These are phyloP conservation scores for Miopithecus talapoin DNA, from an alignment of 2,797 vertebrate genomes.

Conservation along the genomic window DNA sequence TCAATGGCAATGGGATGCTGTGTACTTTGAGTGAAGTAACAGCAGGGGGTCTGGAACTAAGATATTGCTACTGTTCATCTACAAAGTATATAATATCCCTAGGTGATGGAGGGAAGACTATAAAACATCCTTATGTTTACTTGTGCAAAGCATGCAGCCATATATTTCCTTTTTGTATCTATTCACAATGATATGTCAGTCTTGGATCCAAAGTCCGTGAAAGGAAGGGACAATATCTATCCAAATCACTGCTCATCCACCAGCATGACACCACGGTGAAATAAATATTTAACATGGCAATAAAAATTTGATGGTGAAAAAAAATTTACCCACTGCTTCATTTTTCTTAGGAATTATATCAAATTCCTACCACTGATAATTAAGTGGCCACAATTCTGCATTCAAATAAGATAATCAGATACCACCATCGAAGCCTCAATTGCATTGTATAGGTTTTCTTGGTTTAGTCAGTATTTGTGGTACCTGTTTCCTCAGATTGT, in stretches of 20 bases:
- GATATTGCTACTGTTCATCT: neutral
- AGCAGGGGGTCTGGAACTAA: neutral
- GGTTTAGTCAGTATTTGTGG: no score
- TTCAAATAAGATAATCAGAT: no score
- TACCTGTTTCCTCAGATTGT: no score
- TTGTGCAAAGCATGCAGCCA: neutral
- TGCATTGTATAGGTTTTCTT: no score
- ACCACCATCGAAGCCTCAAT: no score
- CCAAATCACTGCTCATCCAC: no score
- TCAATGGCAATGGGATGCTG: neutral
- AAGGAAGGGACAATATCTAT: neutral
- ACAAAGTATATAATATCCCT: neutral
- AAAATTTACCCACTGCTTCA: no score
- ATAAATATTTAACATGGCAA: neutral
- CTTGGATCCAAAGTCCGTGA: neutral
- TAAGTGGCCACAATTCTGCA: no score
- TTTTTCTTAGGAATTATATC: no score
- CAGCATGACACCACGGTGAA: neutral
- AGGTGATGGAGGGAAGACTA: neutral
- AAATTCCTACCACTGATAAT: no score
- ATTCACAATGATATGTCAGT: neutral
- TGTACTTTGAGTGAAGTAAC: neutral
- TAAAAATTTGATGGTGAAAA: neutral
- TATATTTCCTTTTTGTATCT: constrained; percentile 24
- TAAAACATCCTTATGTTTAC: neutral